phyloP scores from a whole-genome alignment of 1,140 invertebrate genomes.

The Lordiphosa mommai region DNA sequence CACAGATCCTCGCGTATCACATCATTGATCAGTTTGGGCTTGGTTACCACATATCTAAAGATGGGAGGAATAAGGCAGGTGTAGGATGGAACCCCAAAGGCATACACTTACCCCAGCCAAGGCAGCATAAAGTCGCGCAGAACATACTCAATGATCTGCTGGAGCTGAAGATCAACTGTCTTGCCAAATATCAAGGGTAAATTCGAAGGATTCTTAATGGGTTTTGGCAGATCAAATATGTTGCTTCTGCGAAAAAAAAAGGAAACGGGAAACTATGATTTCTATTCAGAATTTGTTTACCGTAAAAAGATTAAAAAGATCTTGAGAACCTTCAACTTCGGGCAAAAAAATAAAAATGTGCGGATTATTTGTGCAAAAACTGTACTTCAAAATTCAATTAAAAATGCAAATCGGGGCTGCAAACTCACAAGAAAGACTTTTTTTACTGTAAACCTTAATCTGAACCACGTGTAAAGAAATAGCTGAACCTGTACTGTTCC shows the following conservation, averaged over 20 bases:
- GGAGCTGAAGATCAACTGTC: conserved; percentile 90
- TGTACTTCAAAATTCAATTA: too few species aligned
- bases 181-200: conserved; percentile 88
- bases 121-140: conserved; percentile 88
- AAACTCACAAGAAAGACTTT: too few species aligned
- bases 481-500: too few species aligned
- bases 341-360: too few species aligned
- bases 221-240: conserved; percentile 78
- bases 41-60: conserved; percentile 76
- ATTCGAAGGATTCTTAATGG: conserved; percentile 80
- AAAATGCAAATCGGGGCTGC: too few species aligned
- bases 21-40: conserved; percentile 82
- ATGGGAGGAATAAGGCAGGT: neutral
- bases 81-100: neutral
- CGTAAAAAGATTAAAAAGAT: conserved; percentile 14
- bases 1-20: conserved; percentile 90
- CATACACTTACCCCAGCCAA: conserved; percentile 85
- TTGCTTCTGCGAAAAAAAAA: conserved; percentile 48
- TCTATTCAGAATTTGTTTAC: too few species aligned
- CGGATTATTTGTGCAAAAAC: too few species aligned
- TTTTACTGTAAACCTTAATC: too few species aligned
- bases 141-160: conserved; percentile 90
- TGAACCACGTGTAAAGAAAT: too few species aligned
- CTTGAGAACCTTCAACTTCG: too few species aligned
- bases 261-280: neutral